Percentiles rank a stretch among this genome's conserved stretches.
These are phyloP conservation scores for Arenaria interpres DNA, from an alignment of 2,113 vertebrate species.

Conservation along the genomic window DNA sequence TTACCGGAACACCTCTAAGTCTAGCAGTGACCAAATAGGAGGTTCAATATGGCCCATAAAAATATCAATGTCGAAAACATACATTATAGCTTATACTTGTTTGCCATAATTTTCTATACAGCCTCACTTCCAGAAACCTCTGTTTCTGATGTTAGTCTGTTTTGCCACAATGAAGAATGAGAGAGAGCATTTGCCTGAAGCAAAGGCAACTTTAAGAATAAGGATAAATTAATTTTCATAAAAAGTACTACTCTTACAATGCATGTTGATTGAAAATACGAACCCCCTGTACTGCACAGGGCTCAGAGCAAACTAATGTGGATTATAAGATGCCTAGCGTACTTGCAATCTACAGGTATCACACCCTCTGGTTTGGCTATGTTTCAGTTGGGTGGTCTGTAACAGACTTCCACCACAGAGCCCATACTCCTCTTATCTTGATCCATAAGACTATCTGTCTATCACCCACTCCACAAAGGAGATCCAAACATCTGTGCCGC, in stretches of 20 bases:
- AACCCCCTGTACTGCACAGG: not conserved
- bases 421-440: not conserved
- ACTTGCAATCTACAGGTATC: not conserved
- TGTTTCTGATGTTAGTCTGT: not conserved
- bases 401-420: not conserved
- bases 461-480: not conserved
- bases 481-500: not conserved
- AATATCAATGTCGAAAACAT: not conserved
- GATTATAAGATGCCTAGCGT: not conserved
- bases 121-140: not conserved
- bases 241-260: not conserved
- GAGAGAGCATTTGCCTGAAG: not conserved
- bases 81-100: not conserved
- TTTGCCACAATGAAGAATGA: not conserved
- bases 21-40: not conserved
- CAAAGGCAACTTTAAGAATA: not conserved
- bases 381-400: not conserved
- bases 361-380: not conserved
- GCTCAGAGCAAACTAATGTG: not conserved
- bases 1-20: not conserved
- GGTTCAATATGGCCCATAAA: not conserved
- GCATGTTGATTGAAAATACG: not conserved
- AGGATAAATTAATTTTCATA: not conserved
- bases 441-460: not conserved
- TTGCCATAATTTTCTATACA: not conserved